These are phyloP conservation scores for Atrina japonica DNA, from an alignment of 2,888 invertebrate species.

Conservation along the genomic window DNA sequence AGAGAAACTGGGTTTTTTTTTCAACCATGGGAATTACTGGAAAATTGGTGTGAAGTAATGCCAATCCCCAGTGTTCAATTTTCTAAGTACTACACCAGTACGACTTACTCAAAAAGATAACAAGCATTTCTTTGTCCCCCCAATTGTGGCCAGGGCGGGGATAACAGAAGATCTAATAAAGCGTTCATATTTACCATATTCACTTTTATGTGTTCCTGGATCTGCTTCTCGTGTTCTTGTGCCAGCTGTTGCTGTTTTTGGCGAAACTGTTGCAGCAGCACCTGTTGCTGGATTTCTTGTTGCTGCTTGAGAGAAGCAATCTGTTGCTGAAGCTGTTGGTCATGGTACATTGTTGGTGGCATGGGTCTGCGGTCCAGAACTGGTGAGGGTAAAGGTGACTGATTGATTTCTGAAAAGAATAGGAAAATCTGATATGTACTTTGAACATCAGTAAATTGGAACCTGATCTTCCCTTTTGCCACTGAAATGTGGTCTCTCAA, in stretches of 20 bases:
- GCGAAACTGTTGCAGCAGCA: constrained; percentile 76
- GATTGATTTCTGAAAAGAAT: constrained; percentile 61
- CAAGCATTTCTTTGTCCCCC: too few relatives aligned
- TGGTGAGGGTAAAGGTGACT: constrained; percentile 67
- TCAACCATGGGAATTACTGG: too few relatives aligned
- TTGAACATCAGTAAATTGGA: too few relatives aligned
- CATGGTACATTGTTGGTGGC: constrained; percentile 26
- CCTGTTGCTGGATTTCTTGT: constrained; percentile 76
- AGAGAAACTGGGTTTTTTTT: too few relatives aligned
- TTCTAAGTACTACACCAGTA: too few relatives aligned
- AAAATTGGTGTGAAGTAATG: too few relatives aligned
- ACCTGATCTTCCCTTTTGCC: too few relatives aligned
- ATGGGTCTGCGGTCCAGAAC: constrained; percentile 55
- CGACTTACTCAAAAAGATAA: too few relatives aligned
- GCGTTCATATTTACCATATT: constrained; percentile 15
- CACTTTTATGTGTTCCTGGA: constrained; percentile 77
- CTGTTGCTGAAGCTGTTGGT: constrained; percentile 74
- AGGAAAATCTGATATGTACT: background rate
- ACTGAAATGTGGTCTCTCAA: too few relatives aligned
- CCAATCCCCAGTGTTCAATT: too few relatives aligned
- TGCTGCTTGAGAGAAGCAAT: constrained; percentile 75
- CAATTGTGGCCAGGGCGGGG: too few relatives aligned
- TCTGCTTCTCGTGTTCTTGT: constrained; percentile 77
- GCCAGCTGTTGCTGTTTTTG: constrained; percentile 77
- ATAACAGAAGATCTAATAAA: too few relatives aligned